phyloP scores from a whole-genome alignment of 2,888 invertebrate genomes.

The Eumerus sabulonum region DNA sequence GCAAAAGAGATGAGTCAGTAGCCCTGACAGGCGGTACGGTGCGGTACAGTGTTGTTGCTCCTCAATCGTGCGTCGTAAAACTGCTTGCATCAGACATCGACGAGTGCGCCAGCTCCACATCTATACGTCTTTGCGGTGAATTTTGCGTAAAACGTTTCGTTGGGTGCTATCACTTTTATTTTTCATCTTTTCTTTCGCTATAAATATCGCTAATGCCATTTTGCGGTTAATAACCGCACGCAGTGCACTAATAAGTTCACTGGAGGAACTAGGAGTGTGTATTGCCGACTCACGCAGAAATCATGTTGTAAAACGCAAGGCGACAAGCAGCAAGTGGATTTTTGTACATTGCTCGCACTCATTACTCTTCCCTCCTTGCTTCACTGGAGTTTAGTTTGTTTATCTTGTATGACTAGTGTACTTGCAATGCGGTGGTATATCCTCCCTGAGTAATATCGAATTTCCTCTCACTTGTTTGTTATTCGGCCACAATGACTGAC shows the following conservation, averaged over 20 bases:
- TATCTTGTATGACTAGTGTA: not conserved
- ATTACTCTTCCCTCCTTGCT: not conserved
- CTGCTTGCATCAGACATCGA: slow-evolving; percentile 38
- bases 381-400: not conserved
- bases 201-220: slow-evolving; percentile 68
- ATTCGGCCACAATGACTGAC: slow-evolving; percentile 55
- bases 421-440: slow-evolving; percentile 23
- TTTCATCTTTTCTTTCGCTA: slow-evolving; percentile 50
- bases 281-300: slow-evolving; percentile 57
- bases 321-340: slow-evolving; percentile 52
- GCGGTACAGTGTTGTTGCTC: slow-evolving; percentile 3
- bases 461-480: slow-evolving; percentile 60
- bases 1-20: slow-evolving; percentile 57
- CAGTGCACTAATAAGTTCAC: slow-evolving; percentile 46
- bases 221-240: slow-evolving; percentile 66
- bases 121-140: not conserved
- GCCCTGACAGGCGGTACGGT: slow-evolving; percentile 6
- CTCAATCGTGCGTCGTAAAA: slow-evolving; percentile 37
- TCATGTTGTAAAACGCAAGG: slow-evolving; percentile 5
- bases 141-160: slow-evolving; percentile 61
- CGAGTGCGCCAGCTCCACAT: not conserved
- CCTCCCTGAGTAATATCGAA: slow-evolving; percentile 65
- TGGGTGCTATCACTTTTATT: slow-evolving; percentile 13
- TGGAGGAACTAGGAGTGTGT: slow-evolving; percentile 40
- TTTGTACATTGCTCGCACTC: slow-evolving; percentile 17